Conservation (phyloP, 1,140 invertebrate species). For the Manduca sexta region DNA sequence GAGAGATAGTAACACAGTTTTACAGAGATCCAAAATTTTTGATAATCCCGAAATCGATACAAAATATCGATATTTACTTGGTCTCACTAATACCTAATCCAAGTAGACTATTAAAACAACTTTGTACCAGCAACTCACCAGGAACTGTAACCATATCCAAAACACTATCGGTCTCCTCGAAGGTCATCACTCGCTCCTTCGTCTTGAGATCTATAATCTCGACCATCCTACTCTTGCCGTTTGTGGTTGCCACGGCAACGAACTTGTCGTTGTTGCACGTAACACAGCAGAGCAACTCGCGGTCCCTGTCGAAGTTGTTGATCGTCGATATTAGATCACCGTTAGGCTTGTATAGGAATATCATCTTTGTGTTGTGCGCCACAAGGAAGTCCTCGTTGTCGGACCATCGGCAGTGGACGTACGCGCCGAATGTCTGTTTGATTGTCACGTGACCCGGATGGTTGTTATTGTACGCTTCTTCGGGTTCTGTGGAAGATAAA, state of each 20-base stretch:
- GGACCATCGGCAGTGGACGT: constrained; percentile 52
- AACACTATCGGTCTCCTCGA: constrained; percentile 40
- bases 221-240: constrained; percentile 19
- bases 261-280: constrained; percentile 47
- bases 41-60: no score
- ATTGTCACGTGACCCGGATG: constrained; percentile 38
- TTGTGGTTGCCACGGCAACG: constrained; percentile 32
- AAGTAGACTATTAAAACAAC: no score
- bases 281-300: constrained; percentile 40
- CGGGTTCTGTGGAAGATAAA: constrained; percentile 44
- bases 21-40: no score
- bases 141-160: constrained; percentile 47
- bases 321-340: constrained; percentile 32
- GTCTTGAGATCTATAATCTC: constrained; percentile 44
- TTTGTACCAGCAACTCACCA: constrained; percentile 29
- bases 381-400: constrained; percentile 48
- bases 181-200: constrained; percentile 30
- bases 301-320: constrained; percentile 39
- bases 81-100: no score
- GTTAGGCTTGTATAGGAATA: constrained; percentile 36
- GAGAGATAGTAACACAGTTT: no score
- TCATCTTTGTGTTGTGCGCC: constrained; percentile 44
- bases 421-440: constrained; percentile 30
- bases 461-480: constrained; percentile 46
- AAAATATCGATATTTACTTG: no score